These are phyloP conservation scores for Tarsius wallacei DNA, from an alignment of 2,797 vertebrate species.

Conservation along the genomic window DNA sequence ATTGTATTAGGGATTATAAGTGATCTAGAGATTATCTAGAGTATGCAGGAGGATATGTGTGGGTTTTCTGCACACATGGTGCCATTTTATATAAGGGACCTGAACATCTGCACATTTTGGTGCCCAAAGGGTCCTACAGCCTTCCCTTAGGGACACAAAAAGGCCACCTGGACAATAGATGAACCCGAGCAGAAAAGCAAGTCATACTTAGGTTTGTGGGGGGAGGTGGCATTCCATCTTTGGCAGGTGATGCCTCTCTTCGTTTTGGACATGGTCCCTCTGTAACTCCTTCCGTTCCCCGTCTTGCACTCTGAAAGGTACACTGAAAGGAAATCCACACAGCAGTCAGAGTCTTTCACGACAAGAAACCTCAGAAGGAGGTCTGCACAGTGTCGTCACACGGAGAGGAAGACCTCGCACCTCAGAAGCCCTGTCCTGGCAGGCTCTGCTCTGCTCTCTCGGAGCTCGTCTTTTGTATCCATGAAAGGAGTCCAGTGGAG, in stretches of 20 bases:
- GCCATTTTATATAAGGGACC: background rate
- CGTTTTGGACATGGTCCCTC: slow-evolving; percentile 94
- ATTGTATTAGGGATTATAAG: background rate
- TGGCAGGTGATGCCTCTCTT: slow-evolving; percentile 93
- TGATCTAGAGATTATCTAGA: background rate
- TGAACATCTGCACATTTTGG: background rate
- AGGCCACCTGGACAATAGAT: background rate
- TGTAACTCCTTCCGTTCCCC: slow-evolving; percentile 94
- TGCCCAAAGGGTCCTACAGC: background rate
- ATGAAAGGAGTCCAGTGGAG: background rate
- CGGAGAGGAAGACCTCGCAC: accelerated
- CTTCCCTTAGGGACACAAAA: background rate
- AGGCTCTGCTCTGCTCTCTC: background rate
- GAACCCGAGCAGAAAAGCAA: accelerated
- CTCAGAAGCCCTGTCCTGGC: accelerated
- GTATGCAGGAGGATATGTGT: no score
- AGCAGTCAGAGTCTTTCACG: background rate
- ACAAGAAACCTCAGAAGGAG: background rate
- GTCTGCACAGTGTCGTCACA: accelerated
- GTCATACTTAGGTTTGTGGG: slow-evolving; percentile 95
- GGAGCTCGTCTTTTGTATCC: background rate
- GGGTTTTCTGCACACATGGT: background rate
- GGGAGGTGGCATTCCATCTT: slow-evolving; percentile 91
- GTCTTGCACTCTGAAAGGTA: slow-evolving; percentile 95
- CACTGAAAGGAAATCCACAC: slow-evolving; percentile 87